phyloP scores from a whole-genome alignment of 2,113 vertebrate genomes.

The Marmota flaviventris region DNA sequence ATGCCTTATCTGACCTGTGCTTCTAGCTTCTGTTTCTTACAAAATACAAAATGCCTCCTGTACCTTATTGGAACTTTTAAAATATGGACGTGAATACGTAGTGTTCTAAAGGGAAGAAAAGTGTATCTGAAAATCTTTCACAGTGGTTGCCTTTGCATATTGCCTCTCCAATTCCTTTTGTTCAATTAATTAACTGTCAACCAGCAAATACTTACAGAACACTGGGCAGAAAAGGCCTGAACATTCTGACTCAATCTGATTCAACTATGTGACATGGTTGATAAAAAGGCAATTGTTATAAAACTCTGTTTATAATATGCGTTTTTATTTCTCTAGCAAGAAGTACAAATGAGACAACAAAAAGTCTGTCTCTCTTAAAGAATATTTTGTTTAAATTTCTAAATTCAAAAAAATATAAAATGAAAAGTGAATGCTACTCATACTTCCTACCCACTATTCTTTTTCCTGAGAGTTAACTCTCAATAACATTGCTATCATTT shows the following conservation, averaged over 20 bases:
- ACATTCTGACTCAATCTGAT: background rate
- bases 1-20: background rate
- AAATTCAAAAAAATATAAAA: background rate
- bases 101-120: background rate
- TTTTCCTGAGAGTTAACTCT: background rate
- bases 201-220: background rate
- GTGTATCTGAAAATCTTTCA: slow-evolving; percentile 12
- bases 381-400: background rate
- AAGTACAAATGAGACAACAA: background rate
- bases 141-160: background rate
- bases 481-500: background rate
- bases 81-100: background rate
- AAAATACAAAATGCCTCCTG: background rate
- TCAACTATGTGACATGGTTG: slow-evolving; percentile 14
- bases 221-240: background rate
- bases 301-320: slow-evolving; percentile 6
- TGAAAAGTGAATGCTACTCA: background rate
- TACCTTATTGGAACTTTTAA: background rate
- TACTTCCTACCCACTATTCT: background rate
- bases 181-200: slow-evolving; percentile 45
- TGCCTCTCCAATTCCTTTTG: background rate
- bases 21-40: background rate
- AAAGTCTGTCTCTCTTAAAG: background rate
- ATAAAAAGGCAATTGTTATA: background rate
- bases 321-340: background rate